A percentile compares a stretch with the other conserved stretches of the same genome.
Conservation (phyloP, 2,888 invertebrate genomes). For the Lycophotia porphyrea region DNA sequence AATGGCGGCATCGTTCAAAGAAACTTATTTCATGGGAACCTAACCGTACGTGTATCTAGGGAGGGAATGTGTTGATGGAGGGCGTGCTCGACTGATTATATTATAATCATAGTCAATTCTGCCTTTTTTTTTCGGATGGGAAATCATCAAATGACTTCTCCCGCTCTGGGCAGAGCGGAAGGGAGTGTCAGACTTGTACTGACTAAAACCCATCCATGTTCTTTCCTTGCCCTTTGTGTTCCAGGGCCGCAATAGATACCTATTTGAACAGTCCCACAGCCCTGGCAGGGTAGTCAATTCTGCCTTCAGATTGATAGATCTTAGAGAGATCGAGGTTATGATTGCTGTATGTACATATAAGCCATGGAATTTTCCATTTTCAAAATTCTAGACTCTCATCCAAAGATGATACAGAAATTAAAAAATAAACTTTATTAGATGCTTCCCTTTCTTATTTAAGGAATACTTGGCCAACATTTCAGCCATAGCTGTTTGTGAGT, state of each 20-base stretch:
- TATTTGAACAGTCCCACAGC: too few species aligned
- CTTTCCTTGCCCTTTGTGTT: too few species aligned
- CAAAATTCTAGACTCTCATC: background rate
- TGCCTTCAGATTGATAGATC: background rate
- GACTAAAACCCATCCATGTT: too few species aligned
- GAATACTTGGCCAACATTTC: background rate
- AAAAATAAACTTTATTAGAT: background rate
- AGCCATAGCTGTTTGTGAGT: background rate
- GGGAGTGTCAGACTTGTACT: too few species aligned
- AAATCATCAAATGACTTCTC: too few species aligned
- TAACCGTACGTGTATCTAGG: background rate
- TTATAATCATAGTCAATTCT: background rate
- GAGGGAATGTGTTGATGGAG: background rate
- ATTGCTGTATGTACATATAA: background rate
- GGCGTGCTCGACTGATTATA: background rate
- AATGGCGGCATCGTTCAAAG: constrained; percentile 34
- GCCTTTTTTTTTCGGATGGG: too few species aligned
- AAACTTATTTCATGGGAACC: constrained; percentile 24
- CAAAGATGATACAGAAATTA: too few species aligned
- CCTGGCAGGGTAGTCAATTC: too few species aligned
- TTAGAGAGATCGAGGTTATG: background rate
- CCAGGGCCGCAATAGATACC: too few species aligned
- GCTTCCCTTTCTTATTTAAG: background rate
- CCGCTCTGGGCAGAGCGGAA: too few species aligned
- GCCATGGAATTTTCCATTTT: background rate